Base-by-base conservation (phyloP, 1,140 invertebrate genomes). In the Spodoptera litura region DNA sequence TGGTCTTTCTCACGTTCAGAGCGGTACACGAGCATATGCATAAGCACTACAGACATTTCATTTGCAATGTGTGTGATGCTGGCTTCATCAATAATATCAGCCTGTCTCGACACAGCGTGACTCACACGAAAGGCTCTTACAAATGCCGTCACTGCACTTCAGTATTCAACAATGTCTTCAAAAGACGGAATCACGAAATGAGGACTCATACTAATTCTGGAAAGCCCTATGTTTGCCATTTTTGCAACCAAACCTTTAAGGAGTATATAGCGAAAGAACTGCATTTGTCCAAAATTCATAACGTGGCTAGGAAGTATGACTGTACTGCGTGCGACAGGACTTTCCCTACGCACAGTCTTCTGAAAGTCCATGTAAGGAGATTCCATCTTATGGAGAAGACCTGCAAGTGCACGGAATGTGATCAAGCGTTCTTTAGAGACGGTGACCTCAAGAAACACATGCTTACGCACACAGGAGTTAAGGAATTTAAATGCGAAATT, bases 401-500 rank as follows among this genome's bases (percentile, higher is more conserved):
- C 6, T 80, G 86, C 27, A 72, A 83, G 6, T 95, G 95, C 38
- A 64, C 78, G 0, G 11, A 90, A 0, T 95, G 94, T 53, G 91
- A 93, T 2, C 95, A 88, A 76, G 90, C 85, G 2, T 88, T 95
- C 27, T 88, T 90, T 15, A 86, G 15, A 20, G 86, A 73, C 6
- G 80, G 35, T 75, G 87, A 81, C 53, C 85, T 85, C 15, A 85
- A 53, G 66, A 75, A 84, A 2, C 88, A 90, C 53, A 92, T 92
- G 84, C 78, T 91, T 6, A 88, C 85, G 12, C 95, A 96, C 81
- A 96, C 96, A 0, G 96, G 97, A 0, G 95, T 96, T 72, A 96
- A 96, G 53, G 96, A 96, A 6, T 89, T 81, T 38, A 77, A 84
- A 59, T 91, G 88, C 44, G 80, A 82, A 3, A 91, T 96, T n/a